Conservation (phyloP, 2,888 invertebrate species). For the Lycia hirtaria region DNA sequence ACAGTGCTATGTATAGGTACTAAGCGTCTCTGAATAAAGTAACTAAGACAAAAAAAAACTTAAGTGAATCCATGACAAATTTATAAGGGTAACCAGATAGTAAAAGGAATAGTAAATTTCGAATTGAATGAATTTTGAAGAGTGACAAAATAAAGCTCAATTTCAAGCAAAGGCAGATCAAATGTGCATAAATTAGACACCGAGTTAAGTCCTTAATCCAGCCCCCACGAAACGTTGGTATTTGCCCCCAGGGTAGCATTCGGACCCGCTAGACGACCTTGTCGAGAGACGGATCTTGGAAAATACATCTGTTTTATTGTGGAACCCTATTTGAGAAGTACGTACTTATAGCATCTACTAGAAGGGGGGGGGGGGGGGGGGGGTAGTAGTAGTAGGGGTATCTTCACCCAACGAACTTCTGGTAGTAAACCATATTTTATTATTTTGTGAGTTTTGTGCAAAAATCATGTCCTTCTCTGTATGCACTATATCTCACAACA, state of each 20-base stretch:
- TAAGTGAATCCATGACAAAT: too few relatives aligned
- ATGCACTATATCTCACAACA: too few relatives aligned
- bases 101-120: too few relatives aligned
- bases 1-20: too few relatives aligned
- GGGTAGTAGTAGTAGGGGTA: not conserved
- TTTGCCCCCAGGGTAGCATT: slow-evolving; percentile 14
- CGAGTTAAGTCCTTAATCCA: not conserved
- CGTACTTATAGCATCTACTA: slow-evolving; percentile 3
- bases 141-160: too few relatives aligned
- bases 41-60: too few relatives aligned
- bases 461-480: not conserved
- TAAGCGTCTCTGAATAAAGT: too few relatives aligned
- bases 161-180: too few relatives aligned
- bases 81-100: too few relatives aligned
- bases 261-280: slow-evolving; percentile 16
- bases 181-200: too few relatives aligned
- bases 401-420: slow-evolving; percentile 1
- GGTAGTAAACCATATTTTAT: not conserved
- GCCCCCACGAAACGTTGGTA: slow-evolving; percentile 19
- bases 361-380: too few relatives aligned
- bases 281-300: slow-evolving; percentile 12
- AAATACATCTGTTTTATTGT: slow-evolving; percentile 16
- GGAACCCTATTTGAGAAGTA: slow-evolving; percentile 8
- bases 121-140: too few relatives aligned
- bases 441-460: not conserved